phyloP scores from a whole-genome alignment of 2,797 vertebrate species.

The Oophaga sylvatica region DNA sequence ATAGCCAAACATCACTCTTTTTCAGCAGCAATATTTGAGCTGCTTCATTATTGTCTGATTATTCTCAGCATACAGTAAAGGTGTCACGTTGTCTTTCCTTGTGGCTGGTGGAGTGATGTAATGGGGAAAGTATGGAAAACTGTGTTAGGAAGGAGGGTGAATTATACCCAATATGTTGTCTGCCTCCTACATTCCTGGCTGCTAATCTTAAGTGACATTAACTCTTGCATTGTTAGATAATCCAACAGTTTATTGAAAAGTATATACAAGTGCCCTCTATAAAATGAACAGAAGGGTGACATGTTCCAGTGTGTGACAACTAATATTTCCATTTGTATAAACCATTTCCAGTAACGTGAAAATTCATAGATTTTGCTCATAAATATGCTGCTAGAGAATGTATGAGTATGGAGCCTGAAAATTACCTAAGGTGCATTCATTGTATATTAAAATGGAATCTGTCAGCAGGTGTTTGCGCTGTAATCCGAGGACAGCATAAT shows the following conservation, averaged over 20 bases:
- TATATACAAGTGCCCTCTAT: background rate
- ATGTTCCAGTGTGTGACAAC: background rate
- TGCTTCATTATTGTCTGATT: background rate
- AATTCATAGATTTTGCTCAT: too few species aligned
- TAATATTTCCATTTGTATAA: background rate
- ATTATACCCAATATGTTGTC: constrained; percentile 10
- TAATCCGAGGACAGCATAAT: too few species aligned
- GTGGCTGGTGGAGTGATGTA: constrained; percentile 10
- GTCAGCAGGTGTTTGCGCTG: too few species aligned
- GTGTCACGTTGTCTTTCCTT: constrained; percentile 3
- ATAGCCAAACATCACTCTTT: background rate
- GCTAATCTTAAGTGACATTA: constrained; percentile 32
- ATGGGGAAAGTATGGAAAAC: constrained; percentile 43
- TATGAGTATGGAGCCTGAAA: too few species aligned
- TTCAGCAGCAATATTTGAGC: background rate
- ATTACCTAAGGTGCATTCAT: too few species aligned
- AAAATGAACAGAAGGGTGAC: background rate
- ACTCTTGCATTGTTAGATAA: background rate
- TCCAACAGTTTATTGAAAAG: background rate
- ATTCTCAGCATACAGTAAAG: background rate
- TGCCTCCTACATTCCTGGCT: constrained; percentile 24
- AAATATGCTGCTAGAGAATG: too few species aligned
- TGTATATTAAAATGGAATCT: too few species aligned
- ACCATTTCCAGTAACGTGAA: too few species aligned
- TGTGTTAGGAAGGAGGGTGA: constrained; percentile 10